Conservation (phyloP, 2,113 vertebrate species). For the Ancistrus triradiatus region DNA sequence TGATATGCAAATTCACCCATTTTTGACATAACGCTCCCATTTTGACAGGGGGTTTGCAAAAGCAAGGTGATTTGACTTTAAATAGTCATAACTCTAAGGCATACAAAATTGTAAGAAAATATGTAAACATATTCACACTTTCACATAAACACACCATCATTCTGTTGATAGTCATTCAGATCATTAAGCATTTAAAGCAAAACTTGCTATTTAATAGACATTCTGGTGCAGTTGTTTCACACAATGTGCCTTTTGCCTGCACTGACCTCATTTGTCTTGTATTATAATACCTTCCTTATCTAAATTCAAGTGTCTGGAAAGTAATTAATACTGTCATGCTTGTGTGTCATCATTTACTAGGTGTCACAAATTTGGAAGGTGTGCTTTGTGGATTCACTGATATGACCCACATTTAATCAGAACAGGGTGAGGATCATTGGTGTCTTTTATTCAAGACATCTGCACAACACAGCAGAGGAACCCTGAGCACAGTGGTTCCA, state of each 20-base stretch:
- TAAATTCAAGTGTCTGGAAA: constrained; percentile 36
- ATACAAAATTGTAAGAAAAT: constrained; percentile 32
- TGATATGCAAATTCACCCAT: constrained; percentile 42
- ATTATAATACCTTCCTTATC: constrained; percentile 37
- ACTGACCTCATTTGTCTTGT: constrained; percentile 17
- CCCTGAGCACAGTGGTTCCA: neutral
- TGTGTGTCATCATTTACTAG: constrained; percentile 33
- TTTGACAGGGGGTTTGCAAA: constrained; percentile 41
- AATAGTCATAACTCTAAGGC: constrained; percentile 46
- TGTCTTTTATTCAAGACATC: constrained; percentile 3
- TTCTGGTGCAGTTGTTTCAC: constrained; percentile 33
- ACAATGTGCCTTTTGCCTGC: neutral
- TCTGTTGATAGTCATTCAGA: constrained; percentile 60
- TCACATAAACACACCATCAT: constrained; percentile 15
- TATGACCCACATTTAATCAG: constrained; percentile 37
- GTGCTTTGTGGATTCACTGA: constrained; percentile 29
- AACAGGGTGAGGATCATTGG: constrained; percentile 23
- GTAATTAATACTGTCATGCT: constrained; percentile 39
- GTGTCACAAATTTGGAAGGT: constrained; percentile 28
- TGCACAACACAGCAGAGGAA: neutral
- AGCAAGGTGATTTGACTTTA: constrained; percentile 23
- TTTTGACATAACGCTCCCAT: constrained; percentile 38
- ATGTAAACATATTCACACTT: constrained; percentile 15
- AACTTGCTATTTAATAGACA: constrained; percentile 61
- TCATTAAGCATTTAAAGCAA: constrained; percentile 53